A percentile compares a stretch with the other conserved stretches of the same genome.
Conservation (phyloP, 2,113 vertebrate genomes). For the Corythornis madagascariensis region DNA sequence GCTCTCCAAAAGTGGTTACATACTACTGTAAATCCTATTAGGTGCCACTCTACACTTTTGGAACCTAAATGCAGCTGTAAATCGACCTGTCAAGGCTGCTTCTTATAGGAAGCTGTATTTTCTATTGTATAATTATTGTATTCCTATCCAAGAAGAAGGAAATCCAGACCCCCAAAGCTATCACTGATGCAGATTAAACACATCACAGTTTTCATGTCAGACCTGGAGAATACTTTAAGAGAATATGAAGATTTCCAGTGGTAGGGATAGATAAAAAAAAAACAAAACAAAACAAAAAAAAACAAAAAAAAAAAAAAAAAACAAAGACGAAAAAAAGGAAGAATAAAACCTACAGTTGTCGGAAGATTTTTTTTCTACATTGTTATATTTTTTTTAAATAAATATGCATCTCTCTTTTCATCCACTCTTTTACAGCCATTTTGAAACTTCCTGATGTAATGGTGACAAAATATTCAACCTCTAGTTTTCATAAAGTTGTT, state of each 20-base stretch:
- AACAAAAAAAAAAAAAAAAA: fast-evolving
- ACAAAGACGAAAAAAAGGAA: no score
- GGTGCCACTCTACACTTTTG: background rate
- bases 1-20: background rate
- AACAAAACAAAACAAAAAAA: background rate
- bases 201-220: background rate
- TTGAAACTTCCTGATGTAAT: background rate
- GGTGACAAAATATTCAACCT: background rate
- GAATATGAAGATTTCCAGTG: background rate
- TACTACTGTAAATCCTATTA: background rate
- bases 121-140: background rate
- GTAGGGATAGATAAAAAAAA: background rate
- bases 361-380: background rate
- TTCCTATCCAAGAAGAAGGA: background rate
- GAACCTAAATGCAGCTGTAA: background rate
- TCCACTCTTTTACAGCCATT: background rate
- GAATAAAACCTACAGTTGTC: background rate
- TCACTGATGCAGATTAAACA: background rate
- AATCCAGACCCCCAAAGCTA: background rate
- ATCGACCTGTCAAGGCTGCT: background rate
- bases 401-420: background rate
- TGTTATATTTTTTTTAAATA: background rate
- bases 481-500: background rate
- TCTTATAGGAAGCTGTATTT: background rate
- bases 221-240: background rate